A percentile compares a stretch with the other conserved stretches of the same genome.
Evolutionary conservation across 2,888 invertebrate species (phyloP).

Genomic region (Parasteatoda lunata): DNA sequence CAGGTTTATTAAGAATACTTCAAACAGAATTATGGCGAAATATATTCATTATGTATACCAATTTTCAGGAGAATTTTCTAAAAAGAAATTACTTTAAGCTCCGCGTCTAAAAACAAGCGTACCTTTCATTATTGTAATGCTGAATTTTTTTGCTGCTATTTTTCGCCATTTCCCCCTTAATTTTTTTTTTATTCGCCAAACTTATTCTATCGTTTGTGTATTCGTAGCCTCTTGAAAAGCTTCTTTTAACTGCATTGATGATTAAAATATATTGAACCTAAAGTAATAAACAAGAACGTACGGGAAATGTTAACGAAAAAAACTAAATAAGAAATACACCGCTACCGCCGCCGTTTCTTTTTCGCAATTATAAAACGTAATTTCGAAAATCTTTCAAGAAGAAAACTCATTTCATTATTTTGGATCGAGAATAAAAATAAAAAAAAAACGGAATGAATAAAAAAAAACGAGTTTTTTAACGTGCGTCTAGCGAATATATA

Average conservation of each 20-base stretch:
- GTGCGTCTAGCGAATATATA: conserved; percentile 51
- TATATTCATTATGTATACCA: conserved; percentile 59
- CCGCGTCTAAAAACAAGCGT: conserved; percentile 32
- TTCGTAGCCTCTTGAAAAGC: conserved; percentile 25
- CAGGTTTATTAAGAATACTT: conserved; percentile 44
- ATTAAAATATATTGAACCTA: conserved; percentile 66
- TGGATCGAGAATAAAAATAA: conserved; percentile 7
- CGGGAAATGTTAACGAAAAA: conserved; percentile 9
- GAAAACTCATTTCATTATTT: conserved; percentile 62
- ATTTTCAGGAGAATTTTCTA: conserved; percentile 15
- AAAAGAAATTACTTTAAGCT: conserved; percentile 50
- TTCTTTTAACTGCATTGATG: conserved; percentile 60
- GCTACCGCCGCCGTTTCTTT: conserved; percentile 31
- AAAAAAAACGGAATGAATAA: conserved; percentile 3
- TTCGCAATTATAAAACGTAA: conserved; percentile 66
- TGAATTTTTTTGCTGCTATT: conserved; percentile 1
- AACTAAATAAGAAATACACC: conserved; percentile 35
- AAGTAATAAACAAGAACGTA: conserved; percentile 66
- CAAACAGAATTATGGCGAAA: conserved; percentile 55
- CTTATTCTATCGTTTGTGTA: conserved; percentile 4
- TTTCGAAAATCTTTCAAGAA: conserved; percentile 55
- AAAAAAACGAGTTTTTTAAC: conserved; percentile 46
- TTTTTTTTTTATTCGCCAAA: background rate
- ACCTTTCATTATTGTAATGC: conserved; percentile 55
- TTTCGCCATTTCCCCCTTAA: background rate